These are phyloP conservation scores for Drosophila falleni DNA, from an alignment of 2,888 invertebrate genomes.

Conservation along the genomic window DNA sequence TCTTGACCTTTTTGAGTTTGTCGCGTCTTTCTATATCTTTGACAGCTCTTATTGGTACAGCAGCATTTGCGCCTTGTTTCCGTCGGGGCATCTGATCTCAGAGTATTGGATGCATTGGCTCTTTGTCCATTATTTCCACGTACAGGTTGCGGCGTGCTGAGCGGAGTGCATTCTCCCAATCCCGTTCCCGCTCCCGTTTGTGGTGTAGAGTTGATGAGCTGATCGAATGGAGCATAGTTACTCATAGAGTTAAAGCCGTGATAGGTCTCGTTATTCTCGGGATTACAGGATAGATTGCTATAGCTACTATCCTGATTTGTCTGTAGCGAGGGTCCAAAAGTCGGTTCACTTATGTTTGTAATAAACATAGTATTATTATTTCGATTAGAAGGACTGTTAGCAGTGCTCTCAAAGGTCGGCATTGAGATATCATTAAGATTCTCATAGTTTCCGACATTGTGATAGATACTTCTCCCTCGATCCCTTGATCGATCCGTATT, in stretches of 20 bases:
- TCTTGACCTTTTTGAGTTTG: neutral
- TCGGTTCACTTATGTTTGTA: conserved; percentile 29
- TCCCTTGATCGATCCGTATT: neutral
- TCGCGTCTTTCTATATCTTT: neutral
- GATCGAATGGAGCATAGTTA: conserved; percentile 56
- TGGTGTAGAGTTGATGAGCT: conserved; percentile 16
- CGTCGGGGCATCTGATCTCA: neutral
- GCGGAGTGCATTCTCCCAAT: neutral
- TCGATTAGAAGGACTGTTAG: neutral
- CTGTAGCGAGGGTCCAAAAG: conserved; percentile 26
- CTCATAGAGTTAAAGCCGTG: conserved; percentile 60
- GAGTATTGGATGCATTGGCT: neutral
- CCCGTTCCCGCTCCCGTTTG: neutral
- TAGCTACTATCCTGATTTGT: conserved; percentile 11
- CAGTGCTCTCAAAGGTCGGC: conserved; percentile 20
- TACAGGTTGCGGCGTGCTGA: conserved; percentile 6
- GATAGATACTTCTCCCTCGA: neutral
- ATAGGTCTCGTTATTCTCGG: neutral
- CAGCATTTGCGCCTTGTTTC: neutral
- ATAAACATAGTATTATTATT: conserved; percentile 18
- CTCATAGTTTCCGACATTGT: neutral
- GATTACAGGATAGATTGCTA: neutral
- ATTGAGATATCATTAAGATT: conserved; percentile 29
- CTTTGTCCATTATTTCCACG: neutral
- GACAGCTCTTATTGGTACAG: conserved; percentile 5